These are phyloP conservation scores for Pogona vitticeps DNA, from an alignment of 2,113 vertebrate species.

Conservation along the genomic window DNA sequence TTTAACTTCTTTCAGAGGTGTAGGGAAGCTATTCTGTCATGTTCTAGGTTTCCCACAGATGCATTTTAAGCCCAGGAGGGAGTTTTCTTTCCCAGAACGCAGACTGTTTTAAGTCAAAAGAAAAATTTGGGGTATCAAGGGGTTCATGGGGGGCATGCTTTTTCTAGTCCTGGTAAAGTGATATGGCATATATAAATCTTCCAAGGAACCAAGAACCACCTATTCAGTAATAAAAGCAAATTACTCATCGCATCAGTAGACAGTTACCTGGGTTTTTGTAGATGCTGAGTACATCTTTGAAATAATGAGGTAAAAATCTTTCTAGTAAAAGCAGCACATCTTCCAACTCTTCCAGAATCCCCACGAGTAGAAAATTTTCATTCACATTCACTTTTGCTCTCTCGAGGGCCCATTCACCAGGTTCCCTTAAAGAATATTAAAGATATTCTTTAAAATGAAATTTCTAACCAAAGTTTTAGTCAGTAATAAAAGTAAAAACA, in stretches of 20 bases:
- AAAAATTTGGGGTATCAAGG: no score
- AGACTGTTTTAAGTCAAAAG: no score
- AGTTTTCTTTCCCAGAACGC: no score
- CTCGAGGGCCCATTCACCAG: conserved; percentile 94
- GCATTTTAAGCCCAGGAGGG: no score
- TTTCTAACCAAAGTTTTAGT: background rate
- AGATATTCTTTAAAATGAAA: background rate
- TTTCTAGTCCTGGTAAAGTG: no score
- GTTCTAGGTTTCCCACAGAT: no score
- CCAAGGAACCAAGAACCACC: background rate
- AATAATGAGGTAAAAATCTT: conserved; percentile 99
- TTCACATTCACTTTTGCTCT: conserved; percentile 94
- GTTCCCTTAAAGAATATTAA: conserved; percentile 82
- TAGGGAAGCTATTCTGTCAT: no score
- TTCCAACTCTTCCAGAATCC: conserved; percentile 96
- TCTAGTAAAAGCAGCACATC: conserved; percentile 96
- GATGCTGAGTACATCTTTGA: conserved; percentile 92
- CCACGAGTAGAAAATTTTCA: conserved; percentile 97
- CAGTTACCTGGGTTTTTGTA: conserved; percentile 94
- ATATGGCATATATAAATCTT: background rate
- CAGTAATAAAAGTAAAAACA: background rate
- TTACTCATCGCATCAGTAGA: background rate
- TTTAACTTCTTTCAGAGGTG: no score
- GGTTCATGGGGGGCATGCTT: no score
- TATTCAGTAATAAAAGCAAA: background rate